Evolutionary conservation across 2,797 vertebrate species (phyloP).

Genomic region (Coendou prehensilis): DNA sequence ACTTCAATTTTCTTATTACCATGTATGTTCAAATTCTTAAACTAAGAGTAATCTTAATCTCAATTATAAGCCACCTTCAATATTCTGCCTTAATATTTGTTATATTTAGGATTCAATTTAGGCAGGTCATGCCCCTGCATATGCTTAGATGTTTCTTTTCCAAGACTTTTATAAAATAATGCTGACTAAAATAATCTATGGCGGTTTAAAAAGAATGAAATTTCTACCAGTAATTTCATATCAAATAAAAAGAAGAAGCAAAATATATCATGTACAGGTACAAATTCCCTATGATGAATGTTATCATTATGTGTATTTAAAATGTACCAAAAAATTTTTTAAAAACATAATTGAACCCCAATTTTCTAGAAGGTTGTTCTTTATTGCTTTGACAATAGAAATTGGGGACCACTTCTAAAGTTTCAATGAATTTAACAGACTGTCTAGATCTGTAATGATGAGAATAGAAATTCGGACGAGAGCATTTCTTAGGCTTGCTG

Average conservation of each 20-base stretch:
- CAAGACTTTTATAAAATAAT: conserved; percentile 57
- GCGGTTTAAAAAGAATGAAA: conserved; percentile 19
- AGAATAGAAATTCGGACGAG: conserved; percentile 87
- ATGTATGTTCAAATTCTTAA: background rate
- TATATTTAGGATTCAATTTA: conserved; percentile 49
- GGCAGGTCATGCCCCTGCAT: background rate
- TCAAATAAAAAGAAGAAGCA: conserved; percentile 6
- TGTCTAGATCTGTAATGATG: conserved; percentile 87
- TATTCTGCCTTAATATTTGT: conserved; percentile 25
- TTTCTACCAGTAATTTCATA: conserved; percentile 46
- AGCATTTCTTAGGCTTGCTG: conserved; percentile 87
- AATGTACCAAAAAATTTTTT: background rate
- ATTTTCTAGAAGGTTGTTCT: conserved; percentile 50
- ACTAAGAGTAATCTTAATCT: background rate
- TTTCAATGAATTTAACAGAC: conserved; percentile 86
- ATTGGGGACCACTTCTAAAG: conserved; percentile 65
- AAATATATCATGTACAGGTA: background rate
- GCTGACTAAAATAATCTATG: background rate
- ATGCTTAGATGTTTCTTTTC: conserved; percentile 26
- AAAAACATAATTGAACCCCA: conserved; percentile 30
- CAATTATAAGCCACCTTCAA: background rate
- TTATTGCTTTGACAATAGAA: conserved; percentile 59
- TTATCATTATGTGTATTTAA: background rate
- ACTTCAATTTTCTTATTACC: conserved; percentile 18
- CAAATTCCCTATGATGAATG: background rate